A percentile compares a stretch with the other conserved stretches of the same genome.
phyloP scores from a whole-genome alignment of 2,888 invertebrate species.

The Andrena camellia region DNA sequence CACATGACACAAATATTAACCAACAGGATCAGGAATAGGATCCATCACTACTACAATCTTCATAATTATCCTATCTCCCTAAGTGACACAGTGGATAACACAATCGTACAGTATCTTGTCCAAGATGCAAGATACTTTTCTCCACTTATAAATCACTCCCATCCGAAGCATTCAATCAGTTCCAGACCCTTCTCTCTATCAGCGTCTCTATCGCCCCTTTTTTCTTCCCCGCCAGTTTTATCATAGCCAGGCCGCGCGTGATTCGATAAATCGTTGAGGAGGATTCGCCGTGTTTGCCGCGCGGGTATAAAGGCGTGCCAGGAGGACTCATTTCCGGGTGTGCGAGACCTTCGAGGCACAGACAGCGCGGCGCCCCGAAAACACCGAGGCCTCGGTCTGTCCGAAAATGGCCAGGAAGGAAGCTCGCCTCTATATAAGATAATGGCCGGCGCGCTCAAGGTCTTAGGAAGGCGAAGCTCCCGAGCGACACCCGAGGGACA shows the following conservation, averaged over 20 bases:
- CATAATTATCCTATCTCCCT: no score
- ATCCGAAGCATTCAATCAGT: slow-evolving; percentile 46
- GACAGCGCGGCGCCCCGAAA: slow-evolving; percentile 39
- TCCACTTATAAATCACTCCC: not conserved
- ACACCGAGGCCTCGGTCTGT: slow-evolving; percentile 28
- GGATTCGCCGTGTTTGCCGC: slow-evolving; percentile 14
- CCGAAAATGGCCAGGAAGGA: slow-evolving; percentile 56
- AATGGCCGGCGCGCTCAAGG: slow-evolving; percentile 78
- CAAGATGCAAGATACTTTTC: not conserved
- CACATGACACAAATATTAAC: no score
- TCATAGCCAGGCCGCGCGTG: slow-evolving; percentile 4
- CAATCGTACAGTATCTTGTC: not conserved
- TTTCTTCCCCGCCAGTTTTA: slow-evolving; percentile 19
- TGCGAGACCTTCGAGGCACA: slow-evolving; percentile 56
- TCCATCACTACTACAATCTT: no score
- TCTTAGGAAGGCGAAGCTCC: slow-evolving; percentile 71
- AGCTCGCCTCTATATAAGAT: slow-evolving; percentile 74
- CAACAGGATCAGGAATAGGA: no score
- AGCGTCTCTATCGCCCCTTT: not conserved
- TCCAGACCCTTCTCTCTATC: slow-evolving; percentile 10
- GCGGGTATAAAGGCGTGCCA: slow-evolving; percentile 33
- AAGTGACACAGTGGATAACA: not conserved
- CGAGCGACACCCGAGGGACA: slow-evolving; percentile 81
- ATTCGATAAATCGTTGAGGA: slow-evolving; percentile 58
- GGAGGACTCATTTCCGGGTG: slow-evolving; percentile 51